Conservation (phyloP, 2,113 vertebrate species). For the Tyrannus savana region DNA sequence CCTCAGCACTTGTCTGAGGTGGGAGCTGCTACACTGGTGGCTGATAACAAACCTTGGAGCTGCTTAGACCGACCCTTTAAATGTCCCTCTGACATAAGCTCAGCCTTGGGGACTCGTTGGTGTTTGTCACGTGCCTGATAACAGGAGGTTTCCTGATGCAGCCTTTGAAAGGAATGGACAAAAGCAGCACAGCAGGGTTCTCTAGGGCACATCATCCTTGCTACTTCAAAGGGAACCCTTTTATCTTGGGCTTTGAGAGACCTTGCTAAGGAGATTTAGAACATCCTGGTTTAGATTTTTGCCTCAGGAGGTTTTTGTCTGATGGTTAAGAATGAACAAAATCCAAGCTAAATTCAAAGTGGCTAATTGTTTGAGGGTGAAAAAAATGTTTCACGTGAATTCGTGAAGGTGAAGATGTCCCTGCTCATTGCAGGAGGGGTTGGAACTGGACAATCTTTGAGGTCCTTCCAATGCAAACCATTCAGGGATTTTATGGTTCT, state of each 20-base stretch:
- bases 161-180: not conserved
- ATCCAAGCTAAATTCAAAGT: not conserved
- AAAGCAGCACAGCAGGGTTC: not conserved
- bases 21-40: not conserved
- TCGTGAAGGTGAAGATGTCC: not conserved
- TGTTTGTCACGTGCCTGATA: conserved; percentile 19
- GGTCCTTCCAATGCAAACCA: not conserved
- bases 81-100: conserved; percentile 4
- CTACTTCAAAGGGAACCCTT: conserved; percentile 31
- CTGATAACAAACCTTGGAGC: not conserved
- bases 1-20: not conserved
- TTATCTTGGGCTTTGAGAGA: not conserved
- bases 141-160: not conserved
- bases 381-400: not conserved
- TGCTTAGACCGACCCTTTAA: not conserved
- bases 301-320: not conserved
- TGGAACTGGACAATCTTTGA: not conserved
- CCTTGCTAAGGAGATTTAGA: not conserved
- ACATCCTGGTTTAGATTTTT: not conserved
- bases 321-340: not conserved
- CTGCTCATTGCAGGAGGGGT: not conserved
- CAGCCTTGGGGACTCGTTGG: conserved; percentile 3
- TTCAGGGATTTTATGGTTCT: not conserved
- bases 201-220: not conserved
- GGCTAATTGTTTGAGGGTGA: not conserved